A percentile compares a stretch with the other conserved stretches of the same genome.
phyloP scores from a whole-genome alignment of 30 jellyfish, hydroid and myxozoan genomes.

The Clytia hemisphaerica region DNA sequence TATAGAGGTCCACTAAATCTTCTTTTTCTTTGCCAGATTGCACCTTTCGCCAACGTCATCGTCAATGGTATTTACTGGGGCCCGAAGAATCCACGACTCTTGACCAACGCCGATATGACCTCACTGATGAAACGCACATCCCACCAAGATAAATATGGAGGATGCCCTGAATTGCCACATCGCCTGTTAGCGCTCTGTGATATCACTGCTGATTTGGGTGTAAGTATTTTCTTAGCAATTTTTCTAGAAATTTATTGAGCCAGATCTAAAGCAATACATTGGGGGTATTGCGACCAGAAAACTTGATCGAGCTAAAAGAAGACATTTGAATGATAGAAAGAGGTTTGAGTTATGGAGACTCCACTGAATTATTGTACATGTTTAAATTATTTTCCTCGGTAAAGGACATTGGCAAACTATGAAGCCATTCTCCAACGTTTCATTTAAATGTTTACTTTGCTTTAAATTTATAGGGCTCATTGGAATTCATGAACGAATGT shows the following conservation, averaged over 20 bases:
- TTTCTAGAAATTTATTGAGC: constrained; percentile 33
- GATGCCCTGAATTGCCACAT: constrained; percentile 97
- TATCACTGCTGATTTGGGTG: constrained; percentile 92
- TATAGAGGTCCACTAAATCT: no score
- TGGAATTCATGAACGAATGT: constrained; percentile 86
- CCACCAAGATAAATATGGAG: constrained; percentile 61
- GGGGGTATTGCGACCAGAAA: no score
- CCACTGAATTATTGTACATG: no score
- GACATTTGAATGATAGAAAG: no score
- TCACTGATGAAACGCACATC: constrained; percentile 49
- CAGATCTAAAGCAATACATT: no score
- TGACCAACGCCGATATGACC: constrained; percentile 75
- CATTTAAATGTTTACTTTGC: background rate
- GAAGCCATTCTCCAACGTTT: background rate
- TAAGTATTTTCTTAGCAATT: constrained; percentile 11
- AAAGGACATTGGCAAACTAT: no score
- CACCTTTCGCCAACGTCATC: constrained; percentile 78
- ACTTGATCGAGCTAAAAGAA: no score
- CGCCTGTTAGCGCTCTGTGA: constrained; percentile 80
- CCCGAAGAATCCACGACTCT: constrained; percentile 86
- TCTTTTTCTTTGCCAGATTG: constrained; percentile 45
- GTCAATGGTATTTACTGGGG: constrained; percentile 96
- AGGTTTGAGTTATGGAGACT: no score
- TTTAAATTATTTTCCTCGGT: no score
- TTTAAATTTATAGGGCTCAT: constrained; percentile 55